Evolutionary conservation across 64 coral and sea anemone genomes (phyloP), one percentile per base, ranked within the genome.

Genomic region (Actinia equina): DNA sequence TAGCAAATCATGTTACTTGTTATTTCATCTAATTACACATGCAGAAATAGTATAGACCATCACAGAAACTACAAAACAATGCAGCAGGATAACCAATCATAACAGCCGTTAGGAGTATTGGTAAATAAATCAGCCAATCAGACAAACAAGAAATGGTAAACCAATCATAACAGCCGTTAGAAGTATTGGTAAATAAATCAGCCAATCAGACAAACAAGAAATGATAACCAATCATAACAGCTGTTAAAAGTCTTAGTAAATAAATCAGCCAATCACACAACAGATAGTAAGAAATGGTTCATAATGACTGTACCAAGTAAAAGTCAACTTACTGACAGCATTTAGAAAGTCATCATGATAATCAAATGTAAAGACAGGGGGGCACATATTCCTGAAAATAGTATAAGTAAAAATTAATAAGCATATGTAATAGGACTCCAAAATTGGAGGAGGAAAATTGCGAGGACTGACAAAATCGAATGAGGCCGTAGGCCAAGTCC

Each of bases 311-410:
- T 37, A 0, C 0, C 30, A 22, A 30, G n/a, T 77, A 59, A 44
- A 27, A 6, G 44, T 88, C 18, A 44, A 96, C 94, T 93, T 93
- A 96, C 94, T 96, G 85, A 96, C 94, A 82, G 94, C 88, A 71
- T 93, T 85, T 4, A 96, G 85, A 83, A 96, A 96, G n/a, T 96
- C 88, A 4, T 96, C 94, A 43, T 96, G 94, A 69, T 90, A 93
- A 14, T 85, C 85, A 85, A 90, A 96, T 2, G 94, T 96, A 85
- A 96, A 96, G 10, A 96, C 44, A 37, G 94, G 94, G 17, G 85
- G 82, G 22, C 87, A 69, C 94, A 96, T 96, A 91, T 96, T 96
- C 59, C 94, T 96, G 58, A 4, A 44, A 76, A 86, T 80, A 20
- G 9, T 22, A 69, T 4, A 60, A 5, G 59, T 22, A n/a, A 95